phyloP scores from a whole-genome alignment of 2,888 invertebrate species.

The Platycheirus rosarum region DNA sequence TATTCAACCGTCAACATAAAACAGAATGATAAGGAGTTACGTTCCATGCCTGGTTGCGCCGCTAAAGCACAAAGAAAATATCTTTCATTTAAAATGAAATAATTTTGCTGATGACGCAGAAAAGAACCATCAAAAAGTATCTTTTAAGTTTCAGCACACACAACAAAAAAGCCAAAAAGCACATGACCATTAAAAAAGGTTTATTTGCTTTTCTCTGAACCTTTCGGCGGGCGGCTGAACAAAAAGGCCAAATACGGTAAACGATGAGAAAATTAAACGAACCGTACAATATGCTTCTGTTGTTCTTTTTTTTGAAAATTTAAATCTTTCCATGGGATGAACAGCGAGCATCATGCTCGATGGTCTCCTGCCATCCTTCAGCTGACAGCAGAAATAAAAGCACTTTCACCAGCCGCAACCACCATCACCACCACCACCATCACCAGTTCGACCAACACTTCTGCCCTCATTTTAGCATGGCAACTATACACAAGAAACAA shows the following conservation, averaged over 20 bases:
- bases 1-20: slow-evolving; percentile 33
- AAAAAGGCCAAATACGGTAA: slow-evolving; percentile 6
- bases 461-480: slow-evolving; percentile 13
- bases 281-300: slow-evolving; percentile 68
- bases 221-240: background rate
- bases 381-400: slow-evolving; percentile 1
- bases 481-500: background rate
- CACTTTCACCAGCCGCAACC: slow-evolving; percentile 5
- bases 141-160: slow-evolving; percentile 16
- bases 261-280: slow-evolving; percentile 61
- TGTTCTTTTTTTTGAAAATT: slow-evolving; percentile 49
- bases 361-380: background rate
- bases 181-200: slow-evolving; percentile 61
- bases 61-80: background rate
- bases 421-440: slow-evolving; percentile 1
- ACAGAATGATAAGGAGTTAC: slow-evolving; percentile 11
- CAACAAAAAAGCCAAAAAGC: slow-evolving; percentile 39
- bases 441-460: slow-evolving; percentile 36
- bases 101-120: slow-evolving; percentile 5
- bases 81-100: slow-evolving; percentile 21
- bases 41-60: slow-evolving; percentile 21
- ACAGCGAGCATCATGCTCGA: background rate
- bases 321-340: slow-evolving; percentile 45
- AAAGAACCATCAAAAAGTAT: slow-evolving; percentile 15
- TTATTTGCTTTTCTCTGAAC: slow-evolving; percentile 45